A percentile compares a stretch with the other conserved stretches of the same genome.
These are phyloP conservation scores for Gallinago stenura DNA, from an alignment of 2,797 vertebrate genomes.

Conservation along the genomic window DNA sequence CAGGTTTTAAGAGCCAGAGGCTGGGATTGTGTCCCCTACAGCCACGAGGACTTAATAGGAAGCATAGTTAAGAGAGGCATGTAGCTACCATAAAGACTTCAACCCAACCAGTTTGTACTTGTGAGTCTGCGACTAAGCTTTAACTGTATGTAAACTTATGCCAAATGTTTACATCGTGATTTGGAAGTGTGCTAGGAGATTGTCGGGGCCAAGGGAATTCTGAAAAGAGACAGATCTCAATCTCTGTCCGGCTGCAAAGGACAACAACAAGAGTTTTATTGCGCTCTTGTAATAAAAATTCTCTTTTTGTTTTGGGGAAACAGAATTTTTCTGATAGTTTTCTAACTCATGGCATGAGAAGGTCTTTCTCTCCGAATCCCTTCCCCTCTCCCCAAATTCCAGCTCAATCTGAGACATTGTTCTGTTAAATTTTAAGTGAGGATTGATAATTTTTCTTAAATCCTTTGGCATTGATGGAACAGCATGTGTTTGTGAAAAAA, in stretches of 20 bases:
- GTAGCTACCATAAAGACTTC: background rate
- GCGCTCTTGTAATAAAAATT: background rate
- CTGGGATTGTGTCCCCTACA: background rate
- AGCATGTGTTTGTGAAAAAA: background rate
- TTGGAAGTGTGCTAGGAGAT: background rate
- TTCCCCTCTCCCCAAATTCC: background rate
- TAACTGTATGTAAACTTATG: background rate
- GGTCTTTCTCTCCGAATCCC: background rate
- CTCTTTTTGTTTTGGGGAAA: background rate
- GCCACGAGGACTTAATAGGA: background rate
- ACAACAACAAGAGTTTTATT: background rate
- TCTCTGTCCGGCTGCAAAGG: background rate
- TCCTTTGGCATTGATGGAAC: background rate
- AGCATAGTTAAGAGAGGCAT: background rate
- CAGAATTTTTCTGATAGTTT: background rate
- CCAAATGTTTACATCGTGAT: background rate
- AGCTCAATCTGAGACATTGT: accelerated
- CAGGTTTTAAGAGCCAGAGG: background rate
- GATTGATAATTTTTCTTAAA: background rate
- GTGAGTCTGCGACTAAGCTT: background rate
- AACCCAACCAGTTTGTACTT: background rate
- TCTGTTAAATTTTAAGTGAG: background rate
- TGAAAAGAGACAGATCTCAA: background rate
- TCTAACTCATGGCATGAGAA: background rate
- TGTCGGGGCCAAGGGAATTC: background rate